A percentile compares a stretch with the other conserved stretches of the same genome.
Evolutionary conservation across 2,888 invertebrate species (phyloP).

Genomic region (Andrena hattorfiana): DNA sequence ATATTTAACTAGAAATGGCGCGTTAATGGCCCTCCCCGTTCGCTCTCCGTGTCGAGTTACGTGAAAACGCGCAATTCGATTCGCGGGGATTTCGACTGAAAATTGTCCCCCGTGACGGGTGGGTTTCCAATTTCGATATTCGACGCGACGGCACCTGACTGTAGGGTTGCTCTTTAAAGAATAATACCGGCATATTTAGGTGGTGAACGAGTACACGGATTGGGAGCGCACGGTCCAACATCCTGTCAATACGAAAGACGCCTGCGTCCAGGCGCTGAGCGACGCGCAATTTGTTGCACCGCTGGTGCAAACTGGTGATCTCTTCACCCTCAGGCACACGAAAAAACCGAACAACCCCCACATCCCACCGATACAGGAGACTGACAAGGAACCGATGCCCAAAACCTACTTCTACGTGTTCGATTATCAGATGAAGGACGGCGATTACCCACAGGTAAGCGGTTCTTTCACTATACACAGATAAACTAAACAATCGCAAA

Average conservation of each 20-base stretch:
- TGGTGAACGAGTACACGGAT: constrained; percentile 98
- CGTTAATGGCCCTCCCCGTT: constrained; percentile 18
- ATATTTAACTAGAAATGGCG: constrained; percentile 21
- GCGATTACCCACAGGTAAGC: constrained; percentile 93
- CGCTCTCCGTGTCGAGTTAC: background rate
- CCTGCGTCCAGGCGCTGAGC: constrained; percentile 95
- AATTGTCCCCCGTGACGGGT: too few relatives aligned
- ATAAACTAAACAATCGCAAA: background rate
- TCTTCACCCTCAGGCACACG: constrained; percentile 87
- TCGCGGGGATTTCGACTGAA: background rate
- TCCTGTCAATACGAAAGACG: constrained; percentile 94
- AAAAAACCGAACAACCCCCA: constrained; percentile 87
- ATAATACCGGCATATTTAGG: constrained; percentile 54
- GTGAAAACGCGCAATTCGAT: background rate
- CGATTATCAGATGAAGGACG: constrained; percentile 96
- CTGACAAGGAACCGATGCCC: constrained; percentile 87
- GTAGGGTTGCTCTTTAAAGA: background rate
- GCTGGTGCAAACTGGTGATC: constrained; percentile 93
- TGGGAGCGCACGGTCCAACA: constrained; percentile 97
- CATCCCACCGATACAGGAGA: constrained; percentile 86
- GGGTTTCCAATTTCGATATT: too few relatives aligned
- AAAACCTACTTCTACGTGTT: constrained; percentile 96
- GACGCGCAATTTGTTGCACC: constrained; percentile 98
- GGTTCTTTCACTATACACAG: background rate
- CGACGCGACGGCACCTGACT: too few relatives aligned